These are phyloP conservation scores for Ernsta delagoae DNA, from an alignment of 2,888 invertebrate species.

Conservation along the genomic window DNA sequence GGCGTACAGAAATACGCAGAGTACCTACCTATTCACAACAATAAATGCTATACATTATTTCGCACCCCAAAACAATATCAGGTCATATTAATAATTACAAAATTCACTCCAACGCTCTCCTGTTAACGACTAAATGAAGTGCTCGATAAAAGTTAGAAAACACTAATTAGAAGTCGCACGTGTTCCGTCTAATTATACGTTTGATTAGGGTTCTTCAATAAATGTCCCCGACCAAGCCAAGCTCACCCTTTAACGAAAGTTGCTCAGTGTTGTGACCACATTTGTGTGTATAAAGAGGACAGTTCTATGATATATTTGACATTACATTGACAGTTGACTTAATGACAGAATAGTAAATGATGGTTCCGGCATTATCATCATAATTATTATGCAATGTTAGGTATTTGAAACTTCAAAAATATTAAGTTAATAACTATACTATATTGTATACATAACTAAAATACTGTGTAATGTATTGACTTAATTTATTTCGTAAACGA, in stretches of 20 bases:
- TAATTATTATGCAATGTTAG: no score
- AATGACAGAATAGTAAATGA: no score
- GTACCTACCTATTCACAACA: not conserved
- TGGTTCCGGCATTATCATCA: no score
- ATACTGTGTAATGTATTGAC: no score
- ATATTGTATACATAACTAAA: no score
- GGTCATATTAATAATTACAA: slow-evolving; percentile 6
- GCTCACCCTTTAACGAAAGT: not conserved
- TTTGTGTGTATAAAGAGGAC: not conserved
- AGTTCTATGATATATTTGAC: not conserved
- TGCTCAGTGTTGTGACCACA: not conserved
- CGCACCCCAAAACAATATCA: slow-evolving; percentile 5
- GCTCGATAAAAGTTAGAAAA: slow-evolving; percentile 24
- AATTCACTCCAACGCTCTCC: slow-evolving; percentile 2
- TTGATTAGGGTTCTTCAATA: slow-evolving; percentile 43
- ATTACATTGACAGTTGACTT: no score
- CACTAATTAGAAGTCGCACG: slow-evolving; percentile 32
- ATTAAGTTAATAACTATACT: no score
- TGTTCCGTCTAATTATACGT: slow-evolving; percentile 40
- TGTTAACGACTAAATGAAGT: slow-evolving; percentile 13
- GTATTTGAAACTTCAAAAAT: no score
- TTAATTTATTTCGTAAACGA: no score
- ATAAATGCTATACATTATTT: not conserved
- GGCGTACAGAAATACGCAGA: no score
- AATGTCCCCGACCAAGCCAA: slow-evolving; percentile 29